A percentile compares a stretch with the other conserved stretches of the same genome.
These are phyloP conservation scores for Amphipoea lucens DNA, from an alignment of 2,888 invertebrate genomes.

Conservation along the genomic window DNA sequence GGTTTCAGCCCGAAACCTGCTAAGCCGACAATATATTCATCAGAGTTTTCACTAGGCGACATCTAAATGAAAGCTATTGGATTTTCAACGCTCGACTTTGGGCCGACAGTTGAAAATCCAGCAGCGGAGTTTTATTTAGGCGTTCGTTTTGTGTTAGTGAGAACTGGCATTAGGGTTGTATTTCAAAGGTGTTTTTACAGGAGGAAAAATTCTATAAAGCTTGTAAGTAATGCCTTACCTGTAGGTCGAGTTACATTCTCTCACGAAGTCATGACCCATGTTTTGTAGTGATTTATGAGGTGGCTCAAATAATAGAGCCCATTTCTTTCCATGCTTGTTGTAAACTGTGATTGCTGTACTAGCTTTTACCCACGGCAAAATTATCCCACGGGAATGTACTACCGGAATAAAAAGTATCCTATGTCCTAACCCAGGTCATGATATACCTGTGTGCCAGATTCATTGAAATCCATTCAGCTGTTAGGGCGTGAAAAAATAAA, in stretches of 20 bases:
- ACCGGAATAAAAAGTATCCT: neutral
- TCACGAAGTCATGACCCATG: constrained; percentile 26
- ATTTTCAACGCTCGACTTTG: neutral
- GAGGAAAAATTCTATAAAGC: constrained; percentile 18
- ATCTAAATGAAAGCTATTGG: neutral
- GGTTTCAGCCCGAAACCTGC: constrained; percentile 34
- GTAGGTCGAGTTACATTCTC: constrained; percentile 9
- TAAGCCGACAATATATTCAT: constrained; percentile 49
- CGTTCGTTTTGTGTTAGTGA: neutral
- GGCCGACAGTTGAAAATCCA: neutral
- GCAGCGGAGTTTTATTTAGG: neutral
- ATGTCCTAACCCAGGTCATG: neutral
- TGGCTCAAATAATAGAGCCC: neutral
- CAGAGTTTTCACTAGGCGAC: neutral
- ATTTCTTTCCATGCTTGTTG: constrained; percentile 8
- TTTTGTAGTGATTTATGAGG: constrained; percentile 33
- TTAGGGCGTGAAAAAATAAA: neutral
- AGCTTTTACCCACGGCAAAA: neutral
- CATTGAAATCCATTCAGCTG: neutral
- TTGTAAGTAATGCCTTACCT: constrained; percentile 7
- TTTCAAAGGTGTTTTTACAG: constrained; percentile 10
- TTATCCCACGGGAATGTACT: neutral
- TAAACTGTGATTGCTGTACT: neutral
- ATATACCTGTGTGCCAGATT: neutral
- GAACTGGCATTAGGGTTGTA: neutral